Base-by-base conservation (phyloP, 2,113 vertebrate genomes). In the Psilopsiagon aurifrons region DNA sequence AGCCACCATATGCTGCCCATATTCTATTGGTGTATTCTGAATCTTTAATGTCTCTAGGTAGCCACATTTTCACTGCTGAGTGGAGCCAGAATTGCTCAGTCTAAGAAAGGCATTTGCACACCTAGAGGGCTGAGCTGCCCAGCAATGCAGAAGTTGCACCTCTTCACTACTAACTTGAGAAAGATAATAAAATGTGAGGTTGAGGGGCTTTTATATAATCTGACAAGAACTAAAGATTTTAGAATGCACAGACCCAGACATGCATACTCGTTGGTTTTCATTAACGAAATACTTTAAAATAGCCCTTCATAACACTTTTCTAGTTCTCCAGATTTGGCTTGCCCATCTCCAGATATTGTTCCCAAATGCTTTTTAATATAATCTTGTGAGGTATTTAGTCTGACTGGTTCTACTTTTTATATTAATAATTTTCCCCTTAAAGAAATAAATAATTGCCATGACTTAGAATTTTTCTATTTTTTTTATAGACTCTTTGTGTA, bases 171-270 rank as follows among this genome's bases (percentile, higher is more conserved):
- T 83, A n/a, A 29, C 9, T 60, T 35, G 4, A 43, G 33, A 88
- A 94, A 79, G 10, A 66, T 4, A 37, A 47, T 68, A 63, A 83
- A 19, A 14, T 9, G 5, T 46, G 17, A 28, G 3, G 12, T 46
- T 23, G 3, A 39, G 14, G 0, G 0, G 0, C 51, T 73, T 70
- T 79, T 39, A 24, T 43, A 20, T 27, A 55, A 79, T 64, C 10
- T 69, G 8, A 2, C 9, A 63, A 39, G 28, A 71, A 19, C 37
- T 51, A 5, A 68, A 80, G 47, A 73, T 66, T 63, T 83, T 79
- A 29, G 39, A 23, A 47, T 0, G 6, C 13, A 52, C 19, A 47
- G 11, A 16, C 3, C n/a, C 4, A 22, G 1, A 4, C 1, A 39
- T 2, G 29, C 2, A 24, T 11, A 18, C 6, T 37, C 76, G 47